Evolutionary conservation across 2,888 invertebrate species (phyloP), one percentile per base, ranked within the genome.

Genomic region (Oeneis ivallda): DNA sequence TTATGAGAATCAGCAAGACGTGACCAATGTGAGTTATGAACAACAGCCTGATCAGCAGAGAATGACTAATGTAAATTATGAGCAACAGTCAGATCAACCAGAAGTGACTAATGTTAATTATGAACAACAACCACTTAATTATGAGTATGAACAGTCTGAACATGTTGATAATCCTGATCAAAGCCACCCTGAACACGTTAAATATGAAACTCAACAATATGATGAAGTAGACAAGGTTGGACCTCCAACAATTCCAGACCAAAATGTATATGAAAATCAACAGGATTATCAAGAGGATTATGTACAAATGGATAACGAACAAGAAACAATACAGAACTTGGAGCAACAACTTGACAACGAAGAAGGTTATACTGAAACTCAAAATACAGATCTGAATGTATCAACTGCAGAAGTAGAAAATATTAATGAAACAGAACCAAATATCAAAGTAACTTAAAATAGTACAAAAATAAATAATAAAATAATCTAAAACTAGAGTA

Each of bases 301-400:
- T 47, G 49, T 32, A n/a, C 17, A 37, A 68, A 63, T 57, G 17
- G 41, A 62, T 15, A 15, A 61, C 37, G 63, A 66, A 59, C 56
- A 41, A 47, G 71, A 70, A 45, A 49, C 43, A 45, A 8, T 62
- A 39, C 62, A 66, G 15, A 67, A 79, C 62, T 72, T 84, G 43
- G 79, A 84, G 72, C 71, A 81, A 70, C 74, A 74, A 62, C 64
- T 85, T 50, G 77, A 85, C 69, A 59, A 64, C 60, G 86, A 85
- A 73, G 78, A 83, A 70, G 80, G 79, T 53, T 80, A 74, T 62
- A 57, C 41, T 15, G 71, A 72, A 39, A 63, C 68, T 60, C 52
- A 71, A 70, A 64, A 70, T 52, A 68, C 47, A 50, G 41, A 60
- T 56, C 41, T 65, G 67, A 64, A 34, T 59, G 61, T 70, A 17